Evolutionary conservation across 2,888 invertebrate genomes (phyloP).

Genomic region (Branchipolynoe longqiensis): DNA sequence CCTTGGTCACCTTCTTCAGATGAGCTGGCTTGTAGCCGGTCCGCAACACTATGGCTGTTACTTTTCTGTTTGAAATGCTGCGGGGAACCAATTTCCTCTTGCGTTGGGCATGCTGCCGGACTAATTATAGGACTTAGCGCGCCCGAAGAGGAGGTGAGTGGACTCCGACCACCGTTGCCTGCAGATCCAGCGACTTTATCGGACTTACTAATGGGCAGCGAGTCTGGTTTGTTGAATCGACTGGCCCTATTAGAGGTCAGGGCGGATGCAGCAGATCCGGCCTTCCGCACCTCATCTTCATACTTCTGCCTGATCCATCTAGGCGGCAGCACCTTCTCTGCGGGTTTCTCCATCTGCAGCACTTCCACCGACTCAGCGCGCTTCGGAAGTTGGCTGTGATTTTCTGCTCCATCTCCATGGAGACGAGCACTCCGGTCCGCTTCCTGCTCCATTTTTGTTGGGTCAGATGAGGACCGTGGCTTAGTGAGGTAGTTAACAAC

Average conservation of each 20-base stretch:
- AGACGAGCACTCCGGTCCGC: conserved; percentile 29
- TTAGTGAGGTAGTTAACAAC: conserved; percentile 46
- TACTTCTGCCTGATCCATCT: conserved; percentile 49
- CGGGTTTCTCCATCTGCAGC: not conserved
- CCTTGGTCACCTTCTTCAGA: too few relatives aligned
- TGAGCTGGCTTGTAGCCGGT: too few relatives aligned
- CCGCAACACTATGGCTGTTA: too few relatives aligned
- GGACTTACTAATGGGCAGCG: not conserved
- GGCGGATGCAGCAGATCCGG: not conserved
- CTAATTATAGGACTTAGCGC: conserved; percentile 13
- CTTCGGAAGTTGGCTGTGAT: not conserved
- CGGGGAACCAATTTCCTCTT: too few relatives aligned
- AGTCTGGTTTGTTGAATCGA: conserved; percentile 19
- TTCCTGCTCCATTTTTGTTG: conserved; percentile 54
- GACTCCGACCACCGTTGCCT: not conserved
- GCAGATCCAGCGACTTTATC: too few relatives aligned
- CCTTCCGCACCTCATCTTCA: conserved; percentile 45
- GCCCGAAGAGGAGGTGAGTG: not conserved
- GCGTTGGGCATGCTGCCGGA: too few relatives aligned
- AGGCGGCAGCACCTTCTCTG: conserved; percentile 36
- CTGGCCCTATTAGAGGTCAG: not conserved
- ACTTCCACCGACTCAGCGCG: conserved; percentile 55
- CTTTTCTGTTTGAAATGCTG: too few relatives aligned
- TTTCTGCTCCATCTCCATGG: conserved; percentile 33
- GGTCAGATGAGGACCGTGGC: conserved; percentile 39